Conservation (phyloP, 2,797 vertebrate genomes). For the Melanotaenia trifasciata region DNA sequence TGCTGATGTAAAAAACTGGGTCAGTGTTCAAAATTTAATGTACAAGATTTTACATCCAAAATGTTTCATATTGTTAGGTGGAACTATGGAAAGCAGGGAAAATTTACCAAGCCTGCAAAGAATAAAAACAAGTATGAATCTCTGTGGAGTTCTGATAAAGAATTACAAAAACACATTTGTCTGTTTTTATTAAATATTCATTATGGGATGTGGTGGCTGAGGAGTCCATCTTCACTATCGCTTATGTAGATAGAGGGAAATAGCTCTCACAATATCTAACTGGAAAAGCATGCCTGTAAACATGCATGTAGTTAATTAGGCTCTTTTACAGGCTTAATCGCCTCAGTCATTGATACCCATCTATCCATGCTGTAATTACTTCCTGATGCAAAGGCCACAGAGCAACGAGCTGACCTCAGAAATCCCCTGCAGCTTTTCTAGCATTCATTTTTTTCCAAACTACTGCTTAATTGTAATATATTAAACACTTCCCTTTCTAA, state of each 20-base stretch:
- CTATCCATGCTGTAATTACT: constrained; percentile 75
- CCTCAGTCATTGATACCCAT: constrained; percentile 74
- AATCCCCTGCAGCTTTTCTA: constrained; percentile 63
- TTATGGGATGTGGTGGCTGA: constrained; percentile 9
- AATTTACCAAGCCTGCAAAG: not conserved
- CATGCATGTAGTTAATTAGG: constrained; percentile 48
- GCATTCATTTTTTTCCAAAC: constrained; percentile 66
- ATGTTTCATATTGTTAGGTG: constrained; percentile 25
- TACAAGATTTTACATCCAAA: constrained; percentile 50
- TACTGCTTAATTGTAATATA: constrained; percentile 57
- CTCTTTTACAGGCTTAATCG: constrained; percentile 71
- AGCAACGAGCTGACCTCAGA: constrained; percentile 66
- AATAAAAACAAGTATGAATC: constrained; percentile 17
- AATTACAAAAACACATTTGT: constrained; percentile 9
- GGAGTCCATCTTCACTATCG: constrained; percentile 14
- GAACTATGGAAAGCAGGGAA: constrained; percentile 15
- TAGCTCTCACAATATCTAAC: constrained; percentile 35
- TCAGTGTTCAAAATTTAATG: constrained; percentile 78
- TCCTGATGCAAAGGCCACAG: constrained; percentile 68
- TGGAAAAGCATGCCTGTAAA: constrained; percentile 54
- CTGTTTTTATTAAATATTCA: constrained; percentile 34
- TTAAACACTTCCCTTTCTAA: constrained; percentile 47
- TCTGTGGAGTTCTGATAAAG: constrained; percentile 17
- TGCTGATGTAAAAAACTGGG: constrained; percentile 64
- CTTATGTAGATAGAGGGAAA: constrained; percentile 32